Conservation (phyloP, 2,113 vertebrate species). For the Scophthalmus maximus region DNA sequence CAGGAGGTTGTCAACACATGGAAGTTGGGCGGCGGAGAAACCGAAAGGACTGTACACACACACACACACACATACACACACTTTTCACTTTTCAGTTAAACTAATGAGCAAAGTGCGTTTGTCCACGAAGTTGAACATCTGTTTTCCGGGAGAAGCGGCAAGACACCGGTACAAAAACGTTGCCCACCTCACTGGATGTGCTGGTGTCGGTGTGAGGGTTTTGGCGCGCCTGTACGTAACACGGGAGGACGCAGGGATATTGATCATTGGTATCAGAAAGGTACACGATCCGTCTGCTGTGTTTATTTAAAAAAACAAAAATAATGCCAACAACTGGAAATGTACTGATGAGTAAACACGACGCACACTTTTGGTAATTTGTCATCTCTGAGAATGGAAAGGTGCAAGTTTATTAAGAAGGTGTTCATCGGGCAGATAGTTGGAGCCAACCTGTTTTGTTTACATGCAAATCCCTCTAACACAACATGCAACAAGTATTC, state of each 20-base stretch:
- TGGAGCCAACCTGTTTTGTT: neutral
- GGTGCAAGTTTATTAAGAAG: neutral
- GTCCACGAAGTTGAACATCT: neutral
- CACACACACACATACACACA: too few relatives aligned
- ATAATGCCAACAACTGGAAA: neutral
- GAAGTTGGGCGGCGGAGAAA: neutral
- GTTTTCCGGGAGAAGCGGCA: neutral
- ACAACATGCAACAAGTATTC: neutral
- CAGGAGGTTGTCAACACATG: constrained; percentile 12
- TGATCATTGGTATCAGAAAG: constrained; percentile 11
- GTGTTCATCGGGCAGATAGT: neutral
- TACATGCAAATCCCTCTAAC: neutral
- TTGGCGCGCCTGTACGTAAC: constrained; percentile 51
- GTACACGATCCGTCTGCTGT: constrained; percentile 30
- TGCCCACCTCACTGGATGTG: neutral
- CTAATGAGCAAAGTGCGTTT: neutral
- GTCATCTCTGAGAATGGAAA: neutral
- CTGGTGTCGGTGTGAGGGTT: constrained; percentile 11
- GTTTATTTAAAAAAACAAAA: too few relatives aligned
- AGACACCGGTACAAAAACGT: neutral
- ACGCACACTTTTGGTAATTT: rapidly evolving
- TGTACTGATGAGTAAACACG: neutral
- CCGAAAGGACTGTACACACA: neutral
- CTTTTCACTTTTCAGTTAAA: neutral
- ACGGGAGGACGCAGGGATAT: constrained; percentile 2